Conservation (phyloP, 2,797 vertebrate species). For the Cirrhinus molitorella region DNA sequence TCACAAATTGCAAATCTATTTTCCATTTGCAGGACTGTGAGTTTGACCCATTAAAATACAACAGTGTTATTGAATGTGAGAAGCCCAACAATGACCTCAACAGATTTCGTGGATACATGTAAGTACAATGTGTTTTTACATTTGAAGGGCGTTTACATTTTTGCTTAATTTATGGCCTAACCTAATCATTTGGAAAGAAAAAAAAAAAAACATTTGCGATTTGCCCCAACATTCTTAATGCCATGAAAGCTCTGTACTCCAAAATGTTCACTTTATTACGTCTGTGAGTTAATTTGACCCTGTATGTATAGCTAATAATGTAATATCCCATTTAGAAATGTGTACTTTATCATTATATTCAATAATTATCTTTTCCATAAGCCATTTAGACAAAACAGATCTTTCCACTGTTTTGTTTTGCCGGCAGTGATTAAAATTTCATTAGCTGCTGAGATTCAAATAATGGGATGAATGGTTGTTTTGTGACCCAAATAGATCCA, state of each 20-base stretch:
- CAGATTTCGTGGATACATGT: slow-evolving; percentile 95
- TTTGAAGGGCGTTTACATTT: neutral
- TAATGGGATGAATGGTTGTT: slow-evolving; percentile 44
- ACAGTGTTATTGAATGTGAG: slow-evolving; percentile 93
- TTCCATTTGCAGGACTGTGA: slow-evolving; percentile 88
- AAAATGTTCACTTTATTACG: neutral
- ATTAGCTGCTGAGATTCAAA: slow-evolving; percentile 40
- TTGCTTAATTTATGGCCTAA: neutral
- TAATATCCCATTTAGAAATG: neutral
- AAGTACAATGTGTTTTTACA: slow-evolving; percentile 73
- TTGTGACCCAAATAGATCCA: slow-evolving; percentile 39
- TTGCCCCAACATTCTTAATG: neutral
- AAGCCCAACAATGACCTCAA: slow-evolving; percentile 97
- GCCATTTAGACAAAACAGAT: slow-evolving; percentile 16
- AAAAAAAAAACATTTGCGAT: neutral
- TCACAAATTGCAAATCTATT: slow-evolving; percentile 32
- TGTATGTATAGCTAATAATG: neutral
- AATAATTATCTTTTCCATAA: slow-evolving; percentile 23
- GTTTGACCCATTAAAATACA: slow-evolving; percentile 93
- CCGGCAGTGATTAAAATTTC: slow-evolving; percentile 43
- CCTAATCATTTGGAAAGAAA: neutral
- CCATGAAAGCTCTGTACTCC: neutral
- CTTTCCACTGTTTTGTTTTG: slow-evolving; percentile 3
- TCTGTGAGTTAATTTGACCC: slow-evolving; percentile 1
- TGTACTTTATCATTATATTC: neutral